A percentile compares a stretch with the other conserved stretches of the same genome.
These are phyloP conservation scores for Dolomedes plantarius DNA, from an alignment of 2,888 invertebrate genomes.

Conservation along the genomic window DNA sequence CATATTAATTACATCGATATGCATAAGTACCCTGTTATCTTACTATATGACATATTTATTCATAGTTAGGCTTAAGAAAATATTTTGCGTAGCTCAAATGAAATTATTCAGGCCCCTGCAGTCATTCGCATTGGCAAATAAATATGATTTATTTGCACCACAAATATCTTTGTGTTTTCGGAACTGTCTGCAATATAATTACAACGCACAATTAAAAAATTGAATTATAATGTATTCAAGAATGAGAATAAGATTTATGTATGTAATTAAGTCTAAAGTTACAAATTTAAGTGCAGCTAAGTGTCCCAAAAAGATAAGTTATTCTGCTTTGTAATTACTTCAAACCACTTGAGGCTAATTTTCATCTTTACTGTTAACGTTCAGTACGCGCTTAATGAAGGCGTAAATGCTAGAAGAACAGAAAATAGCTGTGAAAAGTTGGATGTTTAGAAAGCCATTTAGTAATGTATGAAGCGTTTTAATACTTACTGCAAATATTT, in stretches of 20 bases:
- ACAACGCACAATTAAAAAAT: background rate
- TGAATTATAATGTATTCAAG: background rate
- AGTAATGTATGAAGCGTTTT: too few species aligned
- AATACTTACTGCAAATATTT: too few species aligned
- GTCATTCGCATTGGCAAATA: background rate
- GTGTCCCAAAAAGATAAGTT: slow-evolving; percentile 27
- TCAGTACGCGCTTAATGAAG: background rate
- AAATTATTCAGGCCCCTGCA: background rate
- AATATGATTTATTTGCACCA: background rate
- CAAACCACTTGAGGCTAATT: slow-evolving; percentile 42
- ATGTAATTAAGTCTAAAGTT: background rate
- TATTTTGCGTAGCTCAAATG: too few species aligned
- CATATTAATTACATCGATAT: too few species aligned
- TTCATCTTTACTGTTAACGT: slow-evolving; percentile 10
- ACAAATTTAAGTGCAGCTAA: background rate
- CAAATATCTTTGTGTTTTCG: background rate
- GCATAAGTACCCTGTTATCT: too few species aligned
- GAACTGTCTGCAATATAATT: background rate
- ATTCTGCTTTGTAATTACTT: slow-evolving; percentile 50
- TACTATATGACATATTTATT: too few species aligned
- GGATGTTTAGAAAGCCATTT: too few species aligned
- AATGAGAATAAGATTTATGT: background rate
- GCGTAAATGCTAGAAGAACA: background rate
- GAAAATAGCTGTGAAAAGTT: background rate
- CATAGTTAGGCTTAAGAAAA: too few species aligned